Conservation (phyloP, 2,113 vertebrate genomes). For the Pachycephala philippinensis region DNA sequence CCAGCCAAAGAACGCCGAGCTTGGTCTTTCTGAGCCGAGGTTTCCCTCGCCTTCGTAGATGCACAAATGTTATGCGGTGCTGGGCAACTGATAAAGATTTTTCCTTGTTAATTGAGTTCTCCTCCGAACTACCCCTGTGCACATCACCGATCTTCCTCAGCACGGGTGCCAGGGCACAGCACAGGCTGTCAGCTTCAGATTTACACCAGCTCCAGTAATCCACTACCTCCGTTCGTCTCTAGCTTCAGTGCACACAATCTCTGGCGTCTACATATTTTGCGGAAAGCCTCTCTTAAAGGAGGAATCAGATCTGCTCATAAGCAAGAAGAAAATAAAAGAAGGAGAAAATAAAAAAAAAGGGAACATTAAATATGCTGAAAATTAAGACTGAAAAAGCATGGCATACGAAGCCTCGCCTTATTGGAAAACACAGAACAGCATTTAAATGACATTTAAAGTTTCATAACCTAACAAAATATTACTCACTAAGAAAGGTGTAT, state of each 20-base stretch:
- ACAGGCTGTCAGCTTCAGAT: neutral
- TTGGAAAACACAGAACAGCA: neutral
- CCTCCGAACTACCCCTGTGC: neutral
- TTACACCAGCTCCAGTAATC: neutral
- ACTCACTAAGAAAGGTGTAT: neutral
- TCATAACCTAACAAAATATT: neutral
- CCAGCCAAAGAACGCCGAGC: neutral
- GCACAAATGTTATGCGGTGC: neutral
- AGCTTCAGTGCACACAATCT: neutral
- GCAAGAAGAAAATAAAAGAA: neutral
- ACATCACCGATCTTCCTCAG: accelerated
- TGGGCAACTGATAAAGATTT: neutral
- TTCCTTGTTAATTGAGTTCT: neutral
- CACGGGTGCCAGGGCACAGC: neutral
- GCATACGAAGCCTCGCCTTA: neutral
- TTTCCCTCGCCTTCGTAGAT: neutral
- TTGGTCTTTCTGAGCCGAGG: neutral
- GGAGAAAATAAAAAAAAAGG: neutral
- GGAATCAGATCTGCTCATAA: neutral
- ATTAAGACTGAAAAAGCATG: neutral
- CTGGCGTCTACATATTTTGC: accelerated
- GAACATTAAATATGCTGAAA: neutral
- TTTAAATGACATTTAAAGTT: neutral
- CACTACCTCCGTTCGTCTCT: neutral
- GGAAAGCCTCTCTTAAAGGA: neutral